A percentile compares a stretch with the other conserved stretches of the same genome.
phyloP scores from a whole-genome alignment of 1,140 invertebrate genomes.

The Drosophila athabasca region DNA sequence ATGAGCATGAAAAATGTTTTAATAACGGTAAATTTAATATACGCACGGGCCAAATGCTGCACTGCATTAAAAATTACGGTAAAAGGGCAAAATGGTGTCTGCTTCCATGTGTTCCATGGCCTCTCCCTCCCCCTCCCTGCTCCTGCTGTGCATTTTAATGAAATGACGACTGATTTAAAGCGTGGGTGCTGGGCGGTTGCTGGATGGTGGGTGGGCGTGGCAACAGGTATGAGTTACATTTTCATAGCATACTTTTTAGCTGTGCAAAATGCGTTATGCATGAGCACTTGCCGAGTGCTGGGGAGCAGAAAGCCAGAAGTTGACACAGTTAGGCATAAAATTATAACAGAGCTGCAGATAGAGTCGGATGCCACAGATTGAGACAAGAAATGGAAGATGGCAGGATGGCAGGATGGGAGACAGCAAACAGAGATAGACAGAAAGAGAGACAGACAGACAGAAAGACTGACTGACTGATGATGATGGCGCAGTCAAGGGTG shows the following conservation, averaged over 20 bases:
- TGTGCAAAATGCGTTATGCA: slow-evolving; percentile 53
- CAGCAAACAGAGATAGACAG: not conserved
- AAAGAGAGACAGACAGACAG: too few relatives aligned
- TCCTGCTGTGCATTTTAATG: slow-evolving; percentile 30
- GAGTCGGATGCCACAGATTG: not conserved
- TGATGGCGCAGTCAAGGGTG: slow-evolving; percentile 38
- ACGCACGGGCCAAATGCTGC: not conserved
- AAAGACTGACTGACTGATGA: too few relatives aligned
- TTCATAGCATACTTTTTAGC: slow-evolving; percentile 61
- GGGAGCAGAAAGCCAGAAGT: slow-evolving; percentile 49
- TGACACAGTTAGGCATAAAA: slow-evolving; percentile 64
- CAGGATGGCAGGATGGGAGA: slow-evolving; percentile 3
- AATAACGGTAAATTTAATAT: slow-evolving; percentile 50
- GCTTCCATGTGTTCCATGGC: too few relatives aligned
- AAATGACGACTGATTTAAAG: slow-evolving; percentile 50
- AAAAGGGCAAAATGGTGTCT: slow-evolving; percentile 15
- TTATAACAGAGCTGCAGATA: slow-evolving; percentile 37
- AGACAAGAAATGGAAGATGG: not conserved
- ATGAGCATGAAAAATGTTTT: slow-evolving; percentile 35
- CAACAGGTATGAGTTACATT: slow-evolving; percentile 62
- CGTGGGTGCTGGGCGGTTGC: not conserved
- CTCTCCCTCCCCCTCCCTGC: too few relatives aligned
- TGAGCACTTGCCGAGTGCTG: slow-evolving; percentile 55
- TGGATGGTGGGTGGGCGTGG: slow-evolving; percentile 13
- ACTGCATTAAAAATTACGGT: slow-evolving; percentile 27